Base-by-base conservation (phyloP, 2,888 invertebrate species). In the Troides oblongomaculatus region DNA sequence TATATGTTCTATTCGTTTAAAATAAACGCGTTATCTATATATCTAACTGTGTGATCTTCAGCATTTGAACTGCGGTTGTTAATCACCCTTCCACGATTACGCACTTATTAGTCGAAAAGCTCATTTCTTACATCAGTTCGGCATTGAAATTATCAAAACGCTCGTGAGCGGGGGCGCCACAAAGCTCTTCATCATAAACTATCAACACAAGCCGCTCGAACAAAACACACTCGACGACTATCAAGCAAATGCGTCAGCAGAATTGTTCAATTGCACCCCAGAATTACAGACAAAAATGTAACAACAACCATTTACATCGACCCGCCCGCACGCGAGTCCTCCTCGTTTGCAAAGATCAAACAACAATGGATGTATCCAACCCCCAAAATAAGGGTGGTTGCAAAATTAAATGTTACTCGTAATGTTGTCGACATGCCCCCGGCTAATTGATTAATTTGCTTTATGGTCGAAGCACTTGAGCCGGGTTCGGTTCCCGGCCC, bases 371-470 rank as follows among this genome's bases (percentile, higher is more conserved):
- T 69, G 62, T 57, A 61, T 36, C 70, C 30, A 65, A 70, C 74
- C 76, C 77, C 79, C 74, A 81, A 79, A 53, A 74, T 75, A 77
- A 78, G 85, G 84, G 86, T 82, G 81, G 83, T 86, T 85, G 82
- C 85, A 82, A 87, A 90, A 90, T 91, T 91, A 91, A 92, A 90
- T 87, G 91, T 89, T 87, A 85, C 85, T 87, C 83, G 88, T 89
- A 90, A 91, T 89, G 89, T 84, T 89, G 89, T 88, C 90, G 92
- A 92, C 92, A 90, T 90, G 91, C 92, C 92, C 90, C 86, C 85
- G 77, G 85, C 89, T 92, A 92, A 92, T 92, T 92, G 92, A 92
- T 92, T 92, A 92, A 92, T 92, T 92, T 92, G 91, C 90, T 92
- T 92, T 92, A 92, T 91, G 91, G 92, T 88, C 80, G 86, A 81